Evolutionary conservation across 1,140 invertebrate species (phyloP).

Genomic region (Brachionus calyciflorus): DNA sequence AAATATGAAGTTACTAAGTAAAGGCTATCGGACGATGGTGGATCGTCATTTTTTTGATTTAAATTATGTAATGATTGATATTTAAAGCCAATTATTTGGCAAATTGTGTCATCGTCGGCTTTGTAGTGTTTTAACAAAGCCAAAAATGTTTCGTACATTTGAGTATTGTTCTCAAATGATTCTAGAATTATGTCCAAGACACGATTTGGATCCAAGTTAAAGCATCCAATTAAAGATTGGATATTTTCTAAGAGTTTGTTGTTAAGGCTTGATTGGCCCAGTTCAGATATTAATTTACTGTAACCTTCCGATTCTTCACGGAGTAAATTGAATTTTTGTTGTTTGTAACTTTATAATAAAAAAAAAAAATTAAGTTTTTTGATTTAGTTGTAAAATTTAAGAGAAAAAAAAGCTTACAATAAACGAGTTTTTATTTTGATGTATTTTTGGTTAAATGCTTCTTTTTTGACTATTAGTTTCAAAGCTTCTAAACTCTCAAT

Average conservation of each 20-base stretch:
- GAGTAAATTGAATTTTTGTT: slow-evolving; percentile 96
- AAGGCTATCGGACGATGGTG: slow-evolving; percentile 71
- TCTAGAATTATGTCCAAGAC: slow-evolving; percentile 94
- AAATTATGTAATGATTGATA: slow-evolving; percentile 72
- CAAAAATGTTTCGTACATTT: slow-evolving; percentile 69
- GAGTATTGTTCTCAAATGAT: slow-evolving; percentile 76
- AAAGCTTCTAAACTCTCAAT: slow-evolving; percentile 32
- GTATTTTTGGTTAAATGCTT: slow-evolving; percentile 86
- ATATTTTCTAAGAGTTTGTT: slow-evolving; percentile 52
- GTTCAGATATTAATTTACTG: slow-evolving; percentile 91
- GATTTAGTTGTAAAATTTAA: slow-evolving; percentile 4
- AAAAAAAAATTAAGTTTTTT: slow-evolving; percentile 9
- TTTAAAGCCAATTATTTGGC: slow-evolving; percentile 91
- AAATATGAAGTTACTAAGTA: slow-evolving; percentile 84
- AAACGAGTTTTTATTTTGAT: slow-evolving; percentile 96
- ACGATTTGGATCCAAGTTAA: slow-evolving; percentile 96
- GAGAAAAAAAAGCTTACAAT: slow-evolving; percentile 74
- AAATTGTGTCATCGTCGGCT: slow-evolving; percentile 70
- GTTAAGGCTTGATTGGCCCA: slow-evolving; percentile 70
- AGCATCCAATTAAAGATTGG: slow-evolving; percentile 70
- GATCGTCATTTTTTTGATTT: slow-evolving; percentile 52
- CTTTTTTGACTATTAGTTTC: slow-evolving; percentile 52
- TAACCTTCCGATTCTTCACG: slow-evolving; percentile 98
- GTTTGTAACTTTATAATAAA: slow-evolving; percentile 80
- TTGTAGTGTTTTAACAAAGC: slow-evolving; percentile 80